These are phyloP conservation scores for Neofelis nebulosa DNA, from an alignment of 2,113 vertebrate genomes.

Conservation along the genomic window DNA sequence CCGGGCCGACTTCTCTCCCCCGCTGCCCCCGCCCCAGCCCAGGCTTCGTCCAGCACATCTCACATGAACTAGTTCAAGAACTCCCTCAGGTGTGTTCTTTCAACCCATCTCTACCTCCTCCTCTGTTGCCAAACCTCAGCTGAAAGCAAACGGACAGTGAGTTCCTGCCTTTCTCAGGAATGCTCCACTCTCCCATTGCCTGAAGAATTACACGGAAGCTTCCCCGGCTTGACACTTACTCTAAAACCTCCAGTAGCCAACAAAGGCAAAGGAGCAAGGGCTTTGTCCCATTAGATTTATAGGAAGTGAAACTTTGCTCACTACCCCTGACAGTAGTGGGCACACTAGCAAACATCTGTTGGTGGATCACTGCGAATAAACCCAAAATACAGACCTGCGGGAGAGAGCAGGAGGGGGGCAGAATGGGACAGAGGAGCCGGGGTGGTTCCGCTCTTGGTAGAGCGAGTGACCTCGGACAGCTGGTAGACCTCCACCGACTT, in stretches of 20 bases:
- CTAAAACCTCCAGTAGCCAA: neutral
- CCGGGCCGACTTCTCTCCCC: too few relatives aligned
- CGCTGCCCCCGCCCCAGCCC: neutral
- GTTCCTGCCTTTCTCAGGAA: neutral
- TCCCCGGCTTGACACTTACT: neutral
- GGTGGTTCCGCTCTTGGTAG: neutral
- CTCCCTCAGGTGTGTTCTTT: neutral
- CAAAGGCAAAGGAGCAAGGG: neutral
- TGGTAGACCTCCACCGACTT: neutral
- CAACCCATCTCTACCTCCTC: neutral
- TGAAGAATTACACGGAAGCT: neutral
- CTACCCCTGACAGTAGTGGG: neutral
- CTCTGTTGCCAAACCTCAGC: neutral
- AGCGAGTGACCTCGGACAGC: neutral
- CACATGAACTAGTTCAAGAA: neutral
- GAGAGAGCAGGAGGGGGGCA: neutral
- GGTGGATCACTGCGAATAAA: neutral
- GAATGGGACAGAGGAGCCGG: rapidly evolving
- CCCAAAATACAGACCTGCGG: neutral
- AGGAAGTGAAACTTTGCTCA: neutral
- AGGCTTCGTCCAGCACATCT: neutral
- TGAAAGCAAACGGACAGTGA: neutral
- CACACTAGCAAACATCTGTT: neutral
- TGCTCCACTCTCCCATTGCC: neutral
- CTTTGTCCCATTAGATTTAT: neutral